Evolutionary conservation across 64 coral and sea anemone genomes (phyloP).

Genomic region (Montipora efflorescens): DNA sequence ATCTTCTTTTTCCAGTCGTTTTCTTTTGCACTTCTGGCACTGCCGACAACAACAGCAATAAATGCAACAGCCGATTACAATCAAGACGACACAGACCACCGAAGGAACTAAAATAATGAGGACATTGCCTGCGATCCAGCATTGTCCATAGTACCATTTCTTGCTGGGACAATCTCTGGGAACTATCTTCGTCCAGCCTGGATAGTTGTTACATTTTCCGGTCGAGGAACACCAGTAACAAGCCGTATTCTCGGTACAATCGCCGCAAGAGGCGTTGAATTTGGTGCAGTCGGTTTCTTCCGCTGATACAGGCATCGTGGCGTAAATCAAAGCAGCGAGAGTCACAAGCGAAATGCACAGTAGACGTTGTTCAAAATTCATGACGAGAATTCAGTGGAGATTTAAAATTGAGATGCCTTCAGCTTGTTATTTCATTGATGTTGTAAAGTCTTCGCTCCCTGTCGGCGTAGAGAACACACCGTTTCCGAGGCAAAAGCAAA

Average conservation of each 20-base stretch:
- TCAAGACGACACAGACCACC: slow-evolving; percentile 59
- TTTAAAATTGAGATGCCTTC: no score
- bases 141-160: slow-evolving; percentile 87
- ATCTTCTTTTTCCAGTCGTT: slow-evolving; percentile 91
- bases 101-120: slow-evolving; percentile 84
- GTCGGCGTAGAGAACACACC: no score
- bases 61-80: slow-evolving; percentile 82
- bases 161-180: slow-evolving; percentile 85
- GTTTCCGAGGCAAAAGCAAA: no score
- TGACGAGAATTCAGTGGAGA: background rate
- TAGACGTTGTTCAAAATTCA: slow-evolving; percentile 15
- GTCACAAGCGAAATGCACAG: background rate
- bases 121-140: slow-evolving; percentile 66
- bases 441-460: background rate
- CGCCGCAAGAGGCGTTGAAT: slow-evolving; percentile 74
- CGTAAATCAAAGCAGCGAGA: slow-evolving; percentile 10
- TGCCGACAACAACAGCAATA: slow-evolving; percentile 93
- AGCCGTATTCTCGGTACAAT: slow-evolving; percentile 63
- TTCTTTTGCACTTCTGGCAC: slow-evolving; percentile 77
- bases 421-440: background rate
- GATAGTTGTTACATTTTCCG: slow-evolving; percentile 60
- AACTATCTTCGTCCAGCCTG: slow-evolving; percentile 90
- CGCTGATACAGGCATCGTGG: slow-evolving; percentile 74
- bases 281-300: slow-evolving; percentile 58
- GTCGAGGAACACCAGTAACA: slow-evolving; percentile 85